phyloP scores from a whole-genome alignment of 53 echinoderm and acorn worm species.

The Echinometra lucunter region DNA sequence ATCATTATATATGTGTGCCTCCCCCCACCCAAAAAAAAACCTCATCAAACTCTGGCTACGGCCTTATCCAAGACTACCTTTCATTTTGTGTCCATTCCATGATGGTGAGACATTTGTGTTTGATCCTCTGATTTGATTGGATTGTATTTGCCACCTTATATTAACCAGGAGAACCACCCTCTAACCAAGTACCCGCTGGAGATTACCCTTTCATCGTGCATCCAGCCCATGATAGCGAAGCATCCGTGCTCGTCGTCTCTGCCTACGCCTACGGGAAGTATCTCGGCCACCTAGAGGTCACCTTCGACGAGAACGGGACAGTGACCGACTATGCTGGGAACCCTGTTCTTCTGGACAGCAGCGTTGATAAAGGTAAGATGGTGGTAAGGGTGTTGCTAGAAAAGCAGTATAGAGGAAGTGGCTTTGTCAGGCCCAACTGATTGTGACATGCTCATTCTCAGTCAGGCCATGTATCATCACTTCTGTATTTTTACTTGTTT shows the following conservation, averaged over 20 bases:
- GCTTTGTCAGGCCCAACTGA: not conserved
- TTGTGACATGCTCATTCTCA: not conserved
- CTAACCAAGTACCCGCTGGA: conserved; percentile 79
- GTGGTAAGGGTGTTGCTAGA: not conserved
- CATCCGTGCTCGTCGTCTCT: conserved; percentile 76
- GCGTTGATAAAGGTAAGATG: conserved; percentile 78
- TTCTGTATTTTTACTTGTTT: too few species aligned
- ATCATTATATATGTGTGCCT: too few species aligned
- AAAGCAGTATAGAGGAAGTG: not conserved
- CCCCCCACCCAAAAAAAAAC: too few species aligned
- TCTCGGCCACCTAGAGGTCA: conserved; percentile 87
- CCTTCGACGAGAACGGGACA: conserved; percentile 78
- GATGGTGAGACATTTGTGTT: too few species aligned
- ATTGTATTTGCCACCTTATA: not conserved
- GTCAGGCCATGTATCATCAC: too few species aligned
- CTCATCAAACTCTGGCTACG: too few species aligned
- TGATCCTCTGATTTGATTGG: too few species aligned
- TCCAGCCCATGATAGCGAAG: conserved; percentile 71
- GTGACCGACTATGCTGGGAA: conserved; percentile 80
- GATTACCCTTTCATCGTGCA: conserved; percentile 86
- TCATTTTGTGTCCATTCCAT: too few species aligned
- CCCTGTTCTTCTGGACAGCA: conserved; percentile 84
- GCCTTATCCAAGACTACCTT: too few species aligned
- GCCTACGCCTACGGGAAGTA: conserved; percentile 94
- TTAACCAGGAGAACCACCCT: conserved; percentile 76